A percentile compares a stretch with the other conserved stretches of the same genome.
Evolutionary conservation across 1,140 invertebrate genomes (phyloP).

Genomic region (Rhopalosiphum maidis): DNA sequence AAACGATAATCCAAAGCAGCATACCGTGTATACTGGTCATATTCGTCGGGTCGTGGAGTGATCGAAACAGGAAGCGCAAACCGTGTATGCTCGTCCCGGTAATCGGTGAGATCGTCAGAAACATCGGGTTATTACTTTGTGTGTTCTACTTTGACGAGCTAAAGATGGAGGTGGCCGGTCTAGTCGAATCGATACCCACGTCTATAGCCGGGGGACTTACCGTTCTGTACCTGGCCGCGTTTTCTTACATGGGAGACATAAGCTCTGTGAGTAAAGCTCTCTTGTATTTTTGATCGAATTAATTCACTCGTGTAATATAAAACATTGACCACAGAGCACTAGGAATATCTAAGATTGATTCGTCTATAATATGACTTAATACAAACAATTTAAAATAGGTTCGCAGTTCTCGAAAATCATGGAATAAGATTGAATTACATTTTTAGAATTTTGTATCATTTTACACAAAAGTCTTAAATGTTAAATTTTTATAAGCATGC

Average conservation of each 20-base stretch:
- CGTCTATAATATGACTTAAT: too few relatives aligned
- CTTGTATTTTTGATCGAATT: background rate
- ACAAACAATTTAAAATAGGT: too few relatives aligned
- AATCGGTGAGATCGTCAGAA: conserved; percentile 78
- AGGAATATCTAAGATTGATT: background rate
- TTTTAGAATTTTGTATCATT: too few relatives aligned
- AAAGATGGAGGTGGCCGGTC: conserved; percentile 77
- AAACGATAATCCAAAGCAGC: conserved; percentile 77
- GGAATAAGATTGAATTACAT: too few relatives aligned
- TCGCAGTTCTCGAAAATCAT: too few relatives aligned
- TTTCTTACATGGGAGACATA: conserved; percentile 87
- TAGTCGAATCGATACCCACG: conserved; percentile 78
- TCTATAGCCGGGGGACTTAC: conserved; percentile 84
- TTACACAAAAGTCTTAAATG: too few relatives aligned
- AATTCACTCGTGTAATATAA: background rate
- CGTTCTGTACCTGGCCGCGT: conserved; percentile 90
- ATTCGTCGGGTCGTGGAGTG: conserved; percentile 71
- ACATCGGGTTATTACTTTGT: conserved; percentile 77
- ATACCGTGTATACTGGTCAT: conserved; percentile 77
- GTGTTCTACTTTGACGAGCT: conserved; percentile 73
- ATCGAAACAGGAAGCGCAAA: conserved; percentile 73
- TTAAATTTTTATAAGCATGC: too few relatives aligned
- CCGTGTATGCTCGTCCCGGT: conserved; percentile 84
- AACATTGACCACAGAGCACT: background rate
- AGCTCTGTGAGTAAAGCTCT: conserved; percentile 67